Percentiles rank a stretch among this genome's conserved stretches.
These are phyloP conservation scores for Tineola bisselliella DNA, from an alignment of 2,888 invertebrate species.

Conservation along the genomic window DNA sequence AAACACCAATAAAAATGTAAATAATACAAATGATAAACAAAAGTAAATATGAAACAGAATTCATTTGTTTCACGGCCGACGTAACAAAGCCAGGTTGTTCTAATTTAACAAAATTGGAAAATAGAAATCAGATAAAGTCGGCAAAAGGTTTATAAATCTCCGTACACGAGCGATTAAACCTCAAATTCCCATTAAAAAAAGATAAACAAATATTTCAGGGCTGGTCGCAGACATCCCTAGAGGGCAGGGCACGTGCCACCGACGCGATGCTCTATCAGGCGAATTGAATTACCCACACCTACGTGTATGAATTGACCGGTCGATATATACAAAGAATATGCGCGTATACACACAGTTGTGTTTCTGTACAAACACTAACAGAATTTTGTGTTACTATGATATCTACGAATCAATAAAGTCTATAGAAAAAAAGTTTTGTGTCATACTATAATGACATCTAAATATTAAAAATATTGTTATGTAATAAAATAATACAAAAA, in stretches of 20 bases:
- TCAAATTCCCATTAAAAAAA: constrained; percentile 56
- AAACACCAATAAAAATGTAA: background rate
- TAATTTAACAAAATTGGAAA: background rate
- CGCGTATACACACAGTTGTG: too few species aligned
- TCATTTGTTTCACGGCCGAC: background rate
- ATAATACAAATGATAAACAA: background rate
- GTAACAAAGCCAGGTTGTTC: background rate
- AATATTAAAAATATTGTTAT: too few species aligned
- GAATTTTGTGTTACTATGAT: too few species aligned
- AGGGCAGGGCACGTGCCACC: constrained; percentile 40
- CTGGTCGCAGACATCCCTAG: constrained; percentile 28
- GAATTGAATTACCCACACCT: constrained; percentile 50
- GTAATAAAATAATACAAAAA: too few species aligned
- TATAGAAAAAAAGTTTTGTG: too few species aligned
- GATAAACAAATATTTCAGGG: constrained; percentile 54
- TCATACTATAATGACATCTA: too few species aligned
- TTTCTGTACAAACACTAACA: background rate
- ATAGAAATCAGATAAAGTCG: constrained; percentile 8
- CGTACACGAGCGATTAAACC: constrained; percentile 45
- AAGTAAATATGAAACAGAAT: background rate
- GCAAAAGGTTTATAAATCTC: constrained; percentile 13
- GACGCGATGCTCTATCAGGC: constrained; percentile 23
- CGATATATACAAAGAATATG: too few species aligned
- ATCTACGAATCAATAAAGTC: too few species aligned
- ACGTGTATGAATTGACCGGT: background rate